Percentiles rank a stretch among this genome's conserved stretches.
These are phyloP conservation scores for Cardiocondyla obscurior DNA, from an alignment of 1,140 invertebrate genomes.

Conservation along the genomic window DNA sequence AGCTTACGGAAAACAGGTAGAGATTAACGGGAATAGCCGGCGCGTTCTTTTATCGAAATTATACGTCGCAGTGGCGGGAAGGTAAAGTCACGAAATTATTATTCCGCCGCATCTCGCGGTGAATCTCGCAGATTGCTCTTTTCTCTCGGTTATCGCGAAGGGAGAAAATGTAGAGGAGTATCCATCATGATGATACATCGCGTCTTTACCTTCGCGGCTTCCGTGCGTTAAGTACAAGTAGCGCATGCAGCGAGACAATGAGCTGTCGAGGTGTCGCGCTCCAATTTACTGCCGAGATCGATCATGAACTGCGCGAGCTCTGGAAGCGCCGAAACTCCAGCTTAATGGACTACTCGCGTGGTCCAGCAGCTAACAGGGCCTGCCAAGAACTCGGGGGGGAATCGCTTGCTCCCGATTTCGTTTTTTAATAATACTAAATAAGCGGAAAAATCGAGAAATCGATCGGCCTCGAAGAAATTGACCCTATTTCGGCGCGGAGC, in stretches of 20 bases:
- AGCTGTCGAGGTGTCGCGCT: conserved; percentile 26
- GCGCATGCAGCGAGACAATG: conserved; percentile 8
- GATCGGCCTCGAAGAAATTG: background rate
- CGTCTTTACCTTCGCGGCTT: background rate
- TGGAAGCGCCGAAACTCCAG: background rate
- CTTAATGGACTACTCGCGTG: conserved; percentile 18
- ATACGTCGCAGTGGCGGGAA: background rate
- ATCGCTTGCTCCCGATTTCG: background rate
- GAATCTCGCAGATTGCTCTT: conserved; percentile 4
- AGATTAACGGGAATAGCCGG: background rate
- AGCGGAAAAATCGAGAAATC: conserved; percentile 12
- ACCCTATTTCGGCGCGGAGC: background rate
- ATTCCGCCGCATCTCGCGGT: background rate
- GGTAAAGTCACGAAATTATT: too few relatives aligned
- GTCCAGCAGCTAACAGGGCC: background rate
- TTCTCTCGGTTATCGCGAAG: background rate
- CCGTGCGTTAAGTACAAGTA: background rate
- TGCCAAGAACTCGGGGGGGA: background rate
- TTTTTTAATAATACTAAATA: conserved; percentile 33
- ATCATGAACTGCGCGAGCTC: conserved; percentile 28
- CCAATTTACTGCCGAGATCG: conserved; percentile 21
- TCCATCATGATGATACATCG: conserved; percentile 19
- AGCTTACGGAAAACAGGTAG: background rate
- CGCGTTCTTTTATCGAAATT: background rate
- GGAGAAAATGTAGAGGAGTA: background rate